Evolutionary conservation across 2,888 invertebrate genomes (phyloP), one percentile per base, ranked within the genome.

Genomic region (Chloroclystis v-ata): DNA sequence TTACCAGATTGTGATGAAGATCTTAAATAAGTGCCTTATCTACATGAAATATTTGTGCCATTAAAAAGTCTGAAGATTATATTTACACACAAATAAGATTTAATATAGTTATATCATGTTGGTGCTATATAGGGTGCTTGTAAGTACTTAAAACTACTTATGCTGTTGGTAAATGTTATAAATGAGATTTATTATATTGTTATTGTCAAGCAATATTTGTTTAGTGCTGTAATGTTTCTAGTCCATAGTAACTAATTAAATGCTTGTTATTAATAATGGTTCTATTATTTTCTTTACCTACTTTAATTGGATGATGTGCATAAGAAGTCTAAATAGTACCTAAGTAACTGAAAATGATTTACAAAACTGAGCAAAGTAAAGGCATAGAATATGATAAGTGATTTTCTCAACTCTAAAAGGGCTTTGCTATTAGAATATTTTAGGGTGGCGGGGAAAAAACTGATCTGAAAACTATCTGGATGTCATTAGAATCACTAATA

Each of bases 221-320:
- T 56, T 67, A 75, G 73, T 69, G 73, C 75, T 74, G 69, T 78
- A 77, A 76, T 64, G 60, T 72, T 75, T 84, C 84, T 84, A 85
- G 85, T 85, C 85, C 69, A 67, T 61, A 65, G 29, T 78, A 78
- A 82, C 76, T 78, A 82, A 80, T 69, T 74, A 79, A 82, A 77
- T 65, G 81, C 81, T 82, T 84, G 76, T 68, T 75, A 67, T 67
- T 65, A 57, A 62, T 51, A 46, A 42, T 46, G 47, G 30, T 44
- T 65, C 68, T 65, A 61, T 32, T 14, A 30, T 30, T 30, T 30
- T 12, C 7, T 12, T 1, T 12, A 12, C 8, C 8, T 8, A 29
- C 12, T 30, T 30, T 13, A 1, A 30, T 6, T n/a, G 8, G 11
- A 10, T 30, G n/a, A n/a, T n/a, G n/a, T n/a, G n/a, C n/a, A n/a